phyloP scores from a whole-genome alignment of 2,888 invertebrate genomes.

The Belgica antarctica region DNA sequence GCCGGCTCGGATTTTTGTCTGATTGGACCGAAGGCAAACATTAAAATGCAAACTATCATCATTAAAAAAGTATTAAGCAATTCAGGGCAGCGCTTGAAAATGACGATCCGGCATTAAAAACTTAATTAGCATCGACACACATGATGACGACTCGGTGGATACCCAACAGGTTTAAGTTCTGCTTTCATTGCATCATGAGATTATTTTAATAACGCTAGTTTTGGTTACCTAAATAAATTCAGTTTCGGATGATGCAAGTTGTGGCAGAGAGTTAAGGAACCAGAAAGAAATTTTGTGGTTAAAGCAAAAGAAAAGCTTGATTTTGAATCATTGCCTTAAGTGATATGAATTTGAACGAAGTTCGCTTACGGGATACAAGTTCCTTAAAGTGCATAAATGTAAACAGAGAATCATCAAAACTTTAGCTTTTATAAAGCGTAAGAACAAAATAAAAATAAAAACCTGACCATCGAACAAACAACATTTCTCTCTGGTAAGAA shows the following conservation, averaged over 20 bases:
- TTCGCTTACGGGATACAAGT: no score
- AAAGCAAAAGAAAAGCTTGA: background rate
- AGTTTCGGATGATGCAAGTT: background rate
- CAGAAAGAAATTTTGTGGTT: no score
- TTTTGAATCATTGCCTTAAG: background rate
- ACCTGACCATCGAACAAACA: no score
- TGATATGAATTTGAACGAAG: no score
- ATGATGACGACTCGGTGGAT: background rate
- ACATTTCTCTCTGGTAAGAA: no score
- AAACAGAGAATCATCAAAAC: no score
- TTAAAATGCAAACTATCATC: slow-evolving; percentile 42
- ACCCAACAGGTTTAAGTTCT: background rate
- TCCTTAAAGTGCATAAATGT: no score
- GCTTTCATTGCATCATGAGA: background rate
- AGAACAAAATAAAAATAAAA: no score
- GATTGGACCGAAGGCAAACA: background rate
- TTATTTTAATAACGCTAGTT: slow-evolving; percentile 9
- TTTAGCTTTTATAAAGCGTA: no score
- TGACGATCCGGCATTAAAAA: slow-evolving; percentile 4
- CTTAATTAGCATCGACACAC: background rate
- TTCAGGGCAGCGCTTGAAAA: slow-evolving; percentile 12
- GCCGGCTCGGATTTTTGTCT: background rate
- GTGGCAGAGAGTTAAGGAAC: background rate
- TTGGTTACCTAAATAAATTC: background rate
- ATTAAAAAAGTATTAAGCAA: slow-evolving; percentile 39